Base-by-base conservation (phyloP, 2,888 invertebrate genomes). In the Tethea ocularis region DNA sequence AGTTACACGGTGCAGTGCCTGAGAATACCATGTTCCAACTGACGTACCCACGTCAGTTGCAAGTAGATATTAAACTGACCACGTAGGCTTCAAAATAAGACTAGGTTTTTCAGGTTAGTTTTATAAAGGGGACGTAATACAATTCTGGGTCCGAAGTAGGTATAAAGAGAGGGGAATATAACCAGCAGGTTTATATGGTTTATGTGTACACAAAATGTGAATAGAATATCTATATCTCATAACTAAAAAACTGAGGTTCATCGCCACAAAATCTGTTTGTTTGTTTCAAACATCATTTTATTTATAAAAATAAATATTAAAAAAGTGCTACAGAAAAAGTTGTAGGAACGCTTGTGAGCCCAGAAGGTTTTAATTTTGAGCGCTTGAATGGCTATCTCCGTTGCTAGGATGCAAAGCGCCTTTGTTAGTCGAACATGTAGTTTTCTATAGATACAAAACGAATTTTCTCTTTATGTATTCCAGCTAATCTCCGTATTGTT, bases 401-500 rank as follows among this genome's bases (percentile, higher is more conserved):
- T 54, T 46, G 54, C 22, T 53, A 15, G 53, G 54, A 36, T 29
- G 46, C 58, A 51, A 58, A 51, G 53, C 53, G 26, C 41, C 52
- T 56, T 56, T 56, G 59, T 51, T 26, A n/a, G 51, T 51, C 17
- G 29, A 51, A 10, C 20, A 51, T 51, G 51, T 29, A 24, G 51
- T 51, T 57, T 51, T 57, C 56, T 29, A 59, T 26, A 17, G 36
- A 23, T 56, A 38, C 38, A 59, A 61, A 66, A 61, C 62, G 60
- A 62, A 46, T 66, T 62, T 68, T 51, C 52, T 58, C 33, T 64
- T 68, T 66, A 58, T 68, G 52, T 60, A 60, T 66, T 52, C 60
- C 23, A 46, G 57, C 57, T 68, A 62, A 70, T 71, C 61, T 51
- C 46, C 24, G 54, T 60, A 66, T 62, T 66, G 66, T 66, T 53